Evolutionary conservation across 1,140 invertebrate species (phyloP), one percentile per base, ranked within the genome.

Genomic region (Eriocheir sinensis): DNA sequence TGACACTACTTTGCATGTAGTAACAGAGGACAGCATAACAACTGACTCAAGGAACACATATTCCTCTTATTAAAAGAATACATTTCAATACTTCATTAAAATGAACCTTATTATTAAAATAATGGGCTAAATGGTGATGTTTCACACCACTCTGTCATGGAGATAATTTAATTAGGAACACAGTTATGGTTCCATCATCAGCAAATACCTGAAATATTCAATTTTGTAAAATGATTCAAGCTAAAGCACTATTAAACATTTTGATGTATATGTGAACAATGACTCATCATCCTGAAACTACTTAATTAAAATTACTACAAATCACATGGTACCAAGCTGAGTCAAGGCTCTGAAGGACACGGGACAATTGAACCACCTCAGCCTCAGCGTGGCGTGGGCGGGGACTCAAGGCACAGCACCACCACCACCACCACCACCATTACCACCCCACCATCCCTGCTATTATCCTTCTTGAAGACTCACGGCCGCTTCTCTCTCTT

Each of bases 401-500:
- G 89, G 12, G 89, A 90, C 60, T 38, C 60, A 72, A 72, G 60
- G 60, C 60, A 72, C 60, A 32, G 15, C 48, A 72, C 36, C 60
- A 88, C 27, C 53, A 12, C 8, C 44, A 53, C 44, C 53, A 89
- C 80, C 34, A 34, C 32, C 27, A 48, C 41, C 32, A 89, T 30
- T 34, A 32, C 32, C 30, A 60, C 40, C 53, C 48, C 89, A 90
- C 89, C 53, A 8, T 0, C 72, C 80, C 91, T 38, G 80, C 17
- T 27, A 81, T 36, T 27, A 81, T 36, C 30, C 15, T n/a, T 34
- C 32, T 12, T 38, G 48, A 21, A 79, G 44, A 32, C 89, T 91
- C 85, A 94, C 12, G 80, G 34, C 48, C 89, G 83, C 36, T 94
- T 94, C 83, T 94, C 94, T 60, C 94, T 85, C 90, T 94, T 94